Base-by-base conservation (phyloP, 1,140 invertebrate species). In the Choristoneura fumiferana region DNA sequence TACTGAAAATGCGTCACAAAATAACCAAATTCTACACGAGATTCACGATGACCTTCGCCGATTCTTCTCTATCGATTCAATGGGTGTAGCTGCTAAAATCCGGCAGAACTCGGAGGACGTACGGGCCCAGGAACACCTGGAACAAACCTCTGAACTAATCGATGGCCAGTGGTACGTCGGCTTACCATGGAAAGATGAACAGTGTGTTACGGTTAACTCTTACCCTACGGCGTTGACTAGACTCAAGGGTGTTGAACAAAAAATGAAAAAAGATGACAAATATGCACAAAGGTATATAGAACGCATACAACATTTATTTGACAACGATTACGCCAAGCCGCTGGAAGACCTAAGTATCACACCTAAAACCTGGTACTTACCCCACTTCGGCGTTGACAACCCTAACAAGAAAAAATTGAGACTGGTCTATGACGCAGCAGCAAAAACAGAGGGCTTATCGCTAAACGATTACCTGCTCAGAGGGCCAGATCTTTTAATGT, bases 281-380 rank as follows among this genome's bases (percentile, higher is more conserved):
- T 60, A 35, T n/a, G 34, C 49, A 15, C 12, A 40, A 2, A 18
- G 58, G 14, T 60, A 60, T 17, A 54, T 33, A 14, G 58, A 54
- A 4, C 18, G 58, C 9, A 17, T 60, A n/a, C 17, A 60, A 12
- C 58, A 60, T 54, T 54, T 60, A 18, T 60, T 60, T 0, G 29
- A 17, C 4, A 60, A 60, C 12, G 58, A 60, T 40, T 60, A 29
- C 36, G 58, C 58, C 17, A 6, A 18, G 3, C 9, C 10, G 12
- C 1, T 37, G 12, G 9, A n/a, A 9, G 36, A 37, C 0, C 10
- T 12, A n/a, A 3, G 12, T n/a, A 10, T 37, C 12, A 37, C 36
- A 10, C 36, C 36, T n/a, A 37, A 37, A 37, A 37, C 36, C 1
- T 37, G 36, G 36, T n/a, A n/a, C n/a, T n/a, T n/a, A n/a, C n/a